phyloP scores from a whole-genome alignment of 2,888 invertebrate species.

The Argynnis bischoffii region DNA sequence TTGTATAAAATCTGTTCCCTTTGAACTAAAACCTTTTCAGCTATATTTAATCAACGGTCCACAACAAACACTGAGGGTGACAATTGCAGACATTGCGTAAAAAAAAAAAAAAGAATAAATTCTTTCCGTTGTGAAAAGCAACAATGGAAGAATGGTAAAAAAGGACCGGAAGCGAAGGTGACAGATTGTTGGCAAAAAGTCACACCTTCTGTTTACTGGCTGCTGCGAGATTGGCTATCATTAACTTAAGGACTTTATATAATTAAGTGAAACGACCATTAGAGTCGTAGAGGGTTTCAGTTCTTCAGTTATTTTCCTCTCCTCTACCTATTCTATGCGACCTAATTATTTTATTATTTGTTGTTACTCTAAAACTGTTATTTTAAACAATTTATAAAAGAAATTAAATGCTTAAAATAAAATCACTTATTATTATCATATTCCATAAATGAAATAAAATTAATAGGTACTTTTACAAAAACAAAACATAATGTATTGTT shows the following conservation, averaged over 20 bases:
- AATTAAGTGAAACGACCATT: conserved; percentile 76
- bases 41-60: conserved; percentile 75
- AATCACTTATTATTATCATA: too few species aligned
- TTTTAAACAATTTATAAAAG: background rate
- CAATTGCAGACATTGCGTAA: conserved; percentile 73
- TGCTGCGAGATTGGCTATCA: conserved; percentile 77
- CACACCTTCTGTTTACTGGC: conserved; percentile 80
- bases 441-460: too few species aligned
- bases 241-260: conserved; percentile 82
- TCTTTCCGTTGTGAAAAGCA: conserved; percentile 75
- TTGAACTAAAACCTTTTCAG: conserved; percentile 57
- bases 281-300: conserved; percentile 61
- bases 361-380: background rate
- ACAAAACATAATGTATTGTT: too few species aligned
- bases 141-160: conserved; percentile 73
- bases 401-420: too few species aligned
- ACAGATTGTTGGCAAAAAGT: conserved; percentile 80
- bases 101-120: conserved; percentile 67
- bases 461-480: too few species aligned
- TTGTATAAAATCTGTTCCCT: conserved; percentile 14
- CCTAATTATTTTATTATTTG: conserved; percentile 28
- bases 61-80: conserved; percentile 78
- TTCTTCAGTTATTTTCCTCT: conserved; percentile 38
- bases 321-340: conserved; percentile 19
- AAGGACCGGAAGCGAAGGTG: conserved; percentile 78